These are phyloP conservation scores for Kuschelorhynchus macadamiae DNA, from an alignment of 2,888 invertebrate species.

Conservation along the genomic window DNA sequence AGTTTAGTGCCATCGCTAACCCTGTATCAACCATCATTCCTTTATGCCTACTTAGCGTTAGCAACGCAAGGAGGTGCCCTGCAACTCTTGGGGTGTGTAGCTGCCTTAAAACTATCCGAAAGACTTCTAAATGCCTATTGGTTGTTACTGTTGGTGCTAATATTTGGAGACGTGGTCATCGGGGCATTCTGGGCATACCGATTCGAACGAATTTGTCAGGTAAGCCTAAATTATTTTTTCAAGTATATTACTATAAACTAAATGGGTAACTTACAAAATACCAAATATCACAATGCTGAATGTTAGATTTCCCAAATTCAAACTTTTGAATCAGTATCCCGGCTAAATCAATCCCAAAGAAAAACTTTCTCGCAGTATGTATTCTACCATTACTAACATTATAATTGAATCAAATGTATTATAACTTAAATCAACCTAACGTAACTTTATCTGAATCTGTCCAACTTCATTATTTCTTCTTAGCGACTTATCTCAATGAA, in stretches of 20 bases:
- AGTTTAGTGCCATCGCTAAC: slow-evolving; percentile 81
- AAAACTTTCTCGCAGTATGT: no score
- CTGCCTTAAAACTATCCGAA: slow-evolving; percentile 85
- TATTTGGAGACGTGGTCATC: slow-evolving; percentile 87
- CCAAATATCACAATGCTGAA: no score
- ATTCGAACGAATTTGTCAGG: slow-evolving; percentile 65
- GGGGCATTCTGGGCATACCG: slow-evolving; percentile 88
- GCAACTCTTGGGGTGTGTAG: slow-evolving; percentile 85
- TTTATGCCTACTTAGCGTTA: slow-evolving; percentile 88
- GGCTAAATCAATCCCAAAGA: no score
- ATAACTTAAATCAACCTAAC: no score
- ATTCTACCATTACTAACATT: no score
- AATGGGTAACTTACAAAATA: no score
- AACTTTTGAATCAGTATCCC: no score
- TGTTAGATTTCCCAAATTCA: no score
- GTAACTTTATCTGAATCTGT: no score
- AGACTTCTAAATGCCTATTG: slow-evolving; percentile 87
- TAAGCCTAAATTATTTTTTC: slow-evolving; percentile 20
- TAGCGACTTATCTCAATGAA: no score
- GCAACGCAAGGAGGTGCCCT: slow-evolving; percentile 78
- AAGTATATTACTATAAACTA: background rate
- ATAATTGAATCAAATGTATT: no score
- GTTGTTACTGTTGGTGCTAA: slow-evolving; percentile 82
- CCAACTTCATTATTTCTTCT: no score
- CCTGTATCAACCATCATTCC: slow-evolving; percentile 82